Base-by-base conservation (phyloP, 2,113 vertebrate genomes). In the Carassius gibelio region DNA sequence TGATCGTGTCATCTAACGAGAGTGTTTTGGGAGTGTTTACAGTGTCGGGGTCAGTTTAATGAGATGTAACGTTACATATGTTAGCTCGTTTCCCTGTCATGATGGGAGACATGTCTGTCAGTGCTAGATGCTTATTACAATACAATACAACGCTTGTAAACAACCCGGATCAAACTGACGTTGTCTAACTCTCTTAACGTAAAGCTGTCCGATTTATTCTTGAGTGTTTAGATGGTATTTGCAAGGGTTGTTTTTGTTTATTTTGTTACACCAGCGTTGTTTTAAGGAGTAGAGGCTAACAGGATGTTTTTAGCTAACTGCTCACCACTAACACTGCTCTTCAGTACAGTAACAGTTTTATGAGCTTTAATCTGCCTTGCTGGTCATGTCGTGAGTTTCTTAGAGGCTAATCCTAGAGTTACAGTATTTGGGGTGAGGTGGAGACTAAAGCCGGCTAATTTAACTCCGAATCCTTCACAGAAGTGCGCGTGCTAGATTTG, bases 31-130 rank as follows among this genome's bases (percentile, higher is more conserved):
- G 42, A 45, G 42, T 10, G 30, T 30, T 30, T 30, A 30, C 30
- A 30, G 30, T 30, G 30, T 30, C 30, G 1, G 30, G 30, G 30
- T 30, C 30, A 30, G 30, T 30, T 30, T 30, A 30, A 30, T 30
- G 30, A 30, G 30, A 30, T 30, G 30, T 21, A 42, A 36, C 36
- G 36, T 36, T 42, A 21, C 19, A 26, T 4, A 15, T 52, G 23
- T 81, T 81, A 68, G 80, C 80, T 69, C 15, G 8, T 34, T 10
- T 50, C 23, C 50, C 81, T 82, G 81, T 83, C 81, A 83, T 38
- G 68, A 83, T 72, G 19, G 19, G 48, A 69, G 26, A 52, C 9
- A 45, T 26, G 78, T 11, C 61, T 81, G 61, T 81, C 80, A 82
- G 26, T 69, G 62, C 23, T 78, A 30, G 26, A 26, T 57, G 57